Conservation (phyloP, 2,888 invertebrate species). For the Rhamphomyia laevipes region DNA sequence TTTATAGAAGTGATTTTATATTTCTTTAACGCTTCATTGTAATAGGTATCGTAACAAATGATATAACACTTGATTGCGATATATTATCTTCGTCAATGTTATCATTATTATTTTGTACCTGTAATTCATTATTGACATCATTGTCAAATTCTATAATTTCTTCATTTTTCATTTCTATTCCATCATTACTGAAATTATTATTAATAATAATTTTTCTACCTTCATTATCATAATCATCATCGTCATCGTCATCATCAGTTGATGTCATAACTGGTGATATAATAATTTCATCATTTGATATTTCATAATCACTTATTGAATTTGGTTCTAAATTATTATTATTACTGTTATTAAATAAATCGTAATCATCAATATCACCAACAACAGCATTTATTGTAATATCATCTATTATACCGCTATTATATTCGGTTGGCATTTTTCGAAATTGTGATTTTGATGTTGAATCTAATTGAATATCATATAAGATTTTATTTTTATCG, state of each 20-base stretch:
- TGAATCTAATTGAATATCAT: too few relatives aligned
- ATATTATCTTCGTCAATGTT: conserved; percentile 1
- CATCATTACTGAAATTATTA: neutral
- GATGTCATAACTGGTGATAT: conserved; percentile 13
- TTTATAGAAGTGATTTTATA: too few relatives aligned
- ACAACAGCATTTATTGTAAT: neutral
- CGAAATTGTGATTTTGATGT: too few relatives aligned
- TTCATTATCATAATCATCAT: conserved; percentile 6
- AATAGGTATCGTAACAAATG: conserved; percentile 12
- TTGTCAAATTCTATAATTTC: neutral
- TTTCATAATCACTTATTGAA: conserved; percentile 13
- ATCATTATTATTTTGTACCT: conserved; percentile 3
- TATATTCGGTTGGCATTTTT: too few relatives aligned
- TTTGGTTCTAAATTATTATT: conserved; percentile 6
- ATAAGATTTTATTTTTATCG: too few relatives aligned
- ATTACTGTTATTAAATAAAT: too few relatives aligned
- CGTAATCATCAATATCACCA: neutral
- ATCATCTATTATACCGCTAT: neutral
- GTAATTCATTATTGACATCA: neutral
- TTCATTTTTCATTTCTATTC: neutral
- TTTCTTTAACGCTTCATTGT: conserved; percentile 11
- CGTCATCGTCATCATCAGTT: conserved; percentile 9
- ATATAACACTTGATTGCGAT: neutral
- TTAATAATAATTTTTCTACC: neutral
- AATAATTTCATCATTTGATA: conserved; percentile 10